Base-by-base conservation (phyloP, 2,113 vertebrate genomes). In the Onychostoma macrolepis region DNA sequence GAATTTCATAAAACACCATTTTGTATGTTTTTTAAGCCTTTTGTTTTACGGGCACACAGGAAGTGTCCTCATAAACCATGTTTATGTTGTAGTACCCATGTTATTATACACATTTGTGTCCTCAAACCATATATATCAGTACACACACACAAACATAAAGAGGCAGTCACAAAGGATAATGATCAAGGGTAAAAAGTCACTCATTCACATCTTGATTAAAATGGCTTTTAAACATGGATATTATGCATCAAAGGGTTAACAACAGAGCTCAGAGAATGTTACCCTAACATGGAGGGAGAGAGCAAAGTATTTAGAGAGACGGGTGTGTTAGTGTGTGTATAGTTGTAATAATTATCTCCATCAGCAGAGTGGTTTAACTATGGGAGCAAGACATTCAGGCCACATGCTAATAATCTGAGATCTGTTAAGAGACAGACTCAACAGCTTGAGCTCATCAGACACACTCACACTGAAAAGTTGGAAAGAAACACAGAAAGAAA, bases 401-500 rank as follows among this genome's bases (percentile, higher is more conserved):
- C 78, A 61, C 33, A 43, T 80, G 78, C 78, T 80, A 80, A 80
- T 80, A 80, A 80, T 80, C 56, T 63, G 53, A 36, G 78, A 80
- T 80, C 78, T 80, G 78, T 41, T 80, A 80, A 80, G 78, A 80
- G 78, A 58, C 78, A 80, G 78, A 61, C 78, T 80, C 56, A 80
- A 80, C 78, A 80, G 78, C 78, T 80, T 80, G 78, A 61, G 78
- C 53, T 80, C 78, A 80, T 80, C 78, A 80, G 78, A 63, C 56
- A 38, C 78, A 74, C 36, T 61, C 11, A 3, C 78, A 33, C 43
- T 53, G 30, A 74, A 84, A 71, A 56, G 21, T 74, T 71, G 67
- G 67, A 65, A 74, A 74, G 43, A 58, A 53, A 80, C 26, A 78
- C 43, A 69, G 45, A 86, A 76, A 85, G 53, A 30, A 45, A 63